A percentile compares a stretch with the other conserved stretches of the same genome.
Evolutionary conservation across 2,888 invertebrate species (phyloP).

Genomic region (Synanthedon vespiformis): DNA sequence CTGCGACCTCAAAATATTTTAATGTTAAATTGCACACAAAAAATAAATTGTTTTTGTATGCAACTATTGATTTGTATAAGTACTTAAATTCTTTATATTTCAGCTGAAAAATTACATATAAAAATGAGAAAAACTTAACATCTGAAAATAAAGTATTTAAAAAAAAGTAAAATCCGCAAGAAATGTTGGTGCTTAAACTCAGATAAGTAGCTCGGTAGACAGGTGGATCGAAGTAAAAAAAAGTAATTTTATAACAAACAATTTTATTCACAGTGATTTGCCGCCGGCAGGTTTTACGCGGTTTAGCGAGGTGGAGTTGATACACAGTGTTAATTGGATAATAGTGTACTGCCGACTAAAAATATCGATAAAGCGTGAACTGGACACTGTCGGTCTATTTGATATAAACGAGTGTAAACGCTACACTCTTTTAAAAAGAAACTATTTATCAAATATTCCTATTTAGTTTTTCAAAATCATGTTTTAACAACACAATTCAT

Average conservation of each 20-base stretch:
- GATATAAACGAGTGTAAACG: constrained; percentile 18
- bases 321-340: constrained; percentile 32
- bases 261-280: constrained; percentile 15
- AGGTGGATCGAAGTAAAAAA: background rate
- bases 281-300: constrained; percentile 22
- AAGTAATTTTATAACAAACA: constrained; percentile 25
- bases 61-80: too few species aligned
- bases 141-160: too few species aligned
- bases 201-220: background rate
- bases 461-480: too few species aligned
- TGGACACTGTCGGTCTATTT: constrained; percentile 4
- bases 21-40: too few species aligned
- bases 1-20: too few species aligned
- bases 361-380: constrained; percentile 6
- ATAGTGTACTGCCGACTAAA: constrained; percentile 12
- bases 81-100: too few species aligned
- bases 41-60: too few species aligned
- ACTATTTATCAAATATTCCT: constrained; percentile 12
- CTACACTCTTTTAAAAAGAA: constrained; percentile 17
- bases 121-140: too few species aligned
- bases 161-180: too few species aligned
- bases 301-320: constrained; percentile 23
- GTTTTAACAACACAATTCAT: too few species aligned
- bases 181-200: too few species aligned
- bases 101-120: too few species aligned